Evolutionary conservation across 2,113 vertebrate species (phyloP), one percentile per base, ranked within the genome.

Genomic region (Nematolebias whitei): DNA sequence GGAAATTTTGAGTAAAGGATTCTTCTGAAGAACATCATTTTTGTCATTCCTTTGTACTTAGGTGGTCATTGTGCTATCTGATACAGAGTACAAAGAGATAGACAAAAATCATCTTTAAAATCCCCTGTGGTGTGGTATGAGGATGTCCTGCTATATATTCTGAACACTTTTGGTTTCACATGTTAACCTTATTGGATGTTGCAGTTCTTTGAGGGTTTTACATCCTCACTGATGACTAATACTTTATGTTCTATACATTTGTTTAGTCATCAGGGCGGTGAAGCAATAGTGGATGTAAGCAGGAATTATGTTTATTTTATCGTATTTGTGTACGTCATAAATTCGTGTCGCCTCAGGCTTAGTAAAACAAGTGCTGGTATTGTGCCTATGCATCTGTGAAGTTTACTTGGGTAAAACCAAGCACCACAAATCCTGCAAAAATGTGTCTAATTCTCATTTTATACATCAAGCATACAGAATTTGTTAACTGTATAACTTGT

Each of bases 351-450:
- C 56, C 40, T 24, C 8, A 24, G 23, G 65, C 49, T 77, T 69
- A 39, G 41, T 49, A 10, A 52, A 76, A 71, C 14, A 2, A 4
- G 35, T 43, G 26, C 18, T 71, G 45, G 49, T 35, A 75, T 38
- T 57, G 35, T 12, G 0, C 65, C 26, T 53, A 2, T 12, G 55
- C 47, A 71, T 13, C 55, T 26, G 13, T 55, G 63, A 82, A 54
- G 70, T 77, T 79, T 41, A 55, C 1, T 1, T 11, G 5, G 16
- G 50, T 18, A 39, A 44, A 64, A 56, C 61, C 11, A 54, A 26
- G 23, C 14, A 51, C n/a, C 12, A n/a, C 38, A 8, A 12, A 39
- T 23, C 15, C 35, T 20, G 52, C 18, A 20, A 55, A 35, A 20
- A 2, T 55, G 32, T 39, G 12, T 35, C 35, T 7, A 19, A 39